Evolutionary conservation across 2,888 invertebrate genomes (phyloP).

Genomic region (Andrena haemorrhoa): DNA sequence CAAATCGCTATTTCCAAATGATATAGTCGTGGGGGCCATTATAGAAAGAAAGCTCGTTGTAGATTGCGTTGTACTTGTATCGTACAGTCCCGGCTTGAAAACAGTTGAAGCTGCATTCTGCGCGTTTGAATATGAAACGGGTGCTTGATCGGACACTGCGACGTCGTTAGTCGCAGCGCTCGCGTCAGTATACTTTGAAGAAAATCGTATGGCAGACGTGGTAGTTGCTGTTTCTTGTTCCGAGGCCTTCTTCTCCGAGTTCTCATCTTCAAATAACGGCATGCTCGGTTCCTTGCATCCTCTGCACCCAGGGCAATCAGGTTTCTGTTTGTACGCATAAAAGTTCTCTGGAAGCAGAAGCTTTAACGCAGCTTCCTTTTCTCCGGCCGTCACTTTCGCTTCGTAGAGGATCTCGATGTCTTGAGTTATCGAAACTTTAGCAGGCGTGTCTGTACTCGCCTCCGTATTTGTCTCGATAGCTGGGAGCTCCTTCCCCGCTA

Average conservation of each 20-base stretch:
- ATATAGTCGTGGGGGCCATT: slow-evolving; percentile 34
- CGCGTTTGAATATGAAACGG: slow-evolving; percentile 15
- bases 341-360: slow-evolving; percentile 92
- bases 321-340: slow-evolving; percentile 89
- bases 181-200: slow-evolving; percentile 2
- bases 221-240: background rate
- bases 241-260: background rate
- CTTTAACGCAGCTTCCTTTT: slow-evolving; percentile 88
- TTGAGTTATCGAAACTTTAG: slow-evolving; percentile 32
- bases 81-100: slow-evolving; percentile 33
- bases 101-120: slow-evolving; percentile 1
- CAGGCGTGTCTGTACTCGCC: slow-evolving; percentile 29
- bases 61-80: slow-evolving; percentile 9
- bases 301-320: slow-evolving; percentile 90
- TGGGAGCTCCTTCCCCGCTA: slow-evolving; percentile 73
- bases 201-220: background rate
- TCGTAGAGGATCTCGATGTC: slow-evolving; percentile 89
- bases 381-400: slow-evolving; percentile 88
- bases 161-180: background rate
- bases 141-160: slow-evolving; percentile 5
- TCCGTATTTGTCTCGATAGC: slow-evolving; percentile 1
- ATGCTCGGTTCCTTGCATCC: slow-evolving; percentile 89
- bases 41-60: slow-evolving; percentile 8
- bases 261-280: slow-evolving; percentile 74
- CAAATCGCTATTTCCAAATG: slow-evolving; percentile 48